Conservation (phyloP, 2,797 vertebrate genomes). For the Nannoperca australis region DNA sequence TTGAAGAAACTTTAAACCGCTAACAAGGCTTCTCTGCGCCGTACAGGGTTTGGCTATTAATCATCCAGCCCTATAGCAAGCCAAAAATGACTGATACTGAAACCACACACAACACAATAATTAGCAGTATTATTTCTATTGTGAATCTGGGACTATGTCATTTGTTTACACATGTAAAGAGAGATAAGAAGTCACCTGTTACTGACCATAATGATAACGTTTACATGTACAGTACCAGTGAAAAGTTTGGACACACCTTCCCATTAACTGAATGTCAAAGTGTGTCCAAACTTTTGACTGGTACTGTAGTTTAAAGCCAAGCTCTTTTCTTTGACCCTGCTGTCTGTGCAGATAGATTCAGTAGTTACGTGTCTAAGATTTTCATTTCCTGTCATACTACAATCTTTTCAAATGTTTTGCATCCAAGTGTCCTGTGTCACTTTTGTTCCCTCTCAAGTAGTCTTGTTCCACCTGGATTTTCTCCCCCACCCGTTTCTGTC, state of each 20-base stretch:
- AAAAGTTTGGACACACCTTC: too few species aligned
- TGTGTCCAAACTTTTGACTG: too few species aligned
- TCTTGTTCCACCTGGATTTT: constrained; percentile 22
- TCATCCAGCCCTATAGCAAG: background rate
- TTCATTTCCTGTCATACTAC: background rate
- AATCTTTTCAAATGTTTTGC: background rate
- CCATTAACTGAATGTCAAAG: too few species aligned
- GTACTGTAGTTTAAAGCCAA: background rate
- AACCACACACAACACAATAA: background rate
- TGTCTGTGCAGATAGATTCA: background rate
- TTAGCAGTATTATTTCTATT: background rate
- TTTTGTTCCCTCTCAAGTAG: constrained; percentile 10
- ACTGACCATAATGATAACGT: background rate
- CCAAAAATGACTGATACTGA: background rate
- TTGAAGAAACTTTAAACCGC: background rate
- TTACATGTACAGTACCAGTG: background rate
- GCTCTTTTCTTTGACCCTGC: background rate
- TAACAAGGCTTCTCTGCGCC: background rate
- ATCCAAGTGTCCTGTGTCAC: too few species aligned
- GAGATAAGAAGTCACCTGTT: constrained; percentile 6
- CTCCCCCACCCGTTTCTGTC: constrained; percentile 6
- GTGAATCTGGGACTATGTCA: background rate
- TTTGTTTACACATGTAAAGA: background rate
- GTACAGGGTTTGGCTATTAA: background rate
- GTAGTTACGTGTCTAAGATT: background rate